Percentiles rank a stretch among this genome's conserved stretches.
Conservation (phyloP, 1,140 invertebrate genomes). For the Lordiphosa mommai region DNA sequence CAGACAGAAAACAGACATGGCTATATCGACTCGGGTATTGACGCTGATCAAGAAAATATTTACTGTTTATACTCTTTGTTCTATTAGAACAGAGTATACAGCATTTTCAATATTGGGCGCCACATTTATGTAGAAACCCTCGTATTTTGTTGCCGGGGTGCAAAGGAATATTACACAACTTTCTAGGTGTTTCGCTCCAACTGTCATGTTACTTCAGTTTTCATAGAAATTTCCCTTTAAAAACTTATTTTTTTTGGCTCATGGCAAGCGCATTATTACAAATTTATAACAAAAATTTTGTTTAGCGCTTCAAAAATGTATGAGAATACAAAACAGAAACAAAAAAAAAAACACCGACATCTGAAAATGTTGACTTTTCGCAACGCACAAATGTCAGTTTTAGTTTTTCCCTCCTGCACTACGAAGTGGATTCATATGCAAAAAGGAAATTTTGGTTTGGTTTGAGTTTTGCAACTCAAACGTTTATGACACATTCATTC, state of each 20-base stretch:
- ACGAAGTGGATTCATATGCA: constrained; percentile 16
- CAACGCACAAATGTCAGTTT: constrained; percentile 40
- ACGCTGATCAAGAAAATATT: too few species aligned
- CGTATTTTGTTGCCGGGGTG: too few species aligned
- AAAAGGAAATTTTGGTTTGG: constrained; percentile 25
- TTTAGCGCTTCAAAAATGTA: constrained; percentile 44
- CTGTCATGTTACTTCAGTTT: neutral
- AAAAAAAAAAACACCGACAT: constrained; percentile 2
- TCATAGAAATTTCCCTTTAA: neutral
- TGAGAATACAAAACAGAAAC: constrained; percentile 7
- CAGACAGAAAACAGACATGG: too few species aligned
- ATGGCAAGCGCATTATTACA: constrained; percentile 32
- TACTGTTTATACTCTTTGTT: too few species aligned
- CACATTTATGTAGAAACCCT: too few species aligned
- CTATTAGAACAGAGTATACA: too few species aligned
- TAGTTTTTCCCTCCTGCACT: constrained; percentile 21
- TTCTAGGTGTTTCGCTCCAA: constrained; percentile 1
- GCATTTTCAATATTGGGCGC: too few species aligned
- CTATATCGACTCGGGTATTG: too few species aligned
- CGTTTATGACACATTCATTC: constrained; percentile 62
- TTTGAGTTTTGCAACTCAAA: constrained; percentile 32
- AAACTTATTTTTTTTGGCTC: neutral
- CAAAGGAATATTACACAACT: too few species aligned
- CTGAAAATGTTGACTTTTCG: constrained; percentile 36
- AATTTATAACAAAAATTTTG: constrained; percentile 30